phyloP scores from a whole-genome alignment of 2,888 invertebrate species.

The Phengaris alcon region DNA sequence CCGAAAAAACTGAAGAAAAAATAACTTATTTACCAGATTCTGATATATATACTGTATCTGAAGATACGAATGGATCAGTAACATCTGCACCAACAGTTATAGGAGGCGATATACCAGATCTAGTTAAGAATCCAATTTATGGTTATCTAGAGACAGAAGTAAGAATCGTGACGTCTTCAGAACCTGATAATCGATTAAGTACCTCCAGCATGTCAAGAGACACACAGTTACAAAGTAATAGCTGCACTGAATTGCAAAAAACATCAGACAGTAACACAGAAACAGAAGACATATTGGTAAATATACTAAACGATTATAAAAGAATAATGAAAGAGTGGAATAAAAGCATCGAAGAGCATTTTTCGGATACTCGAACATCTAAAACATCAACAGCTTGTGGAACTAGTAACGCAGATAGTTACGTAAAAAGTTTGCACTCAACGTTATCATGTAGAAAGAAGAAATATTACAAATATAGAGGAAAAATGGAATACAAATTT shows the following conservation, averaged over 20 bases:
- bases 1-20: constrained; percentile 65
- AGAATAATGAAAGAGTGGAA: constrained; percentile 76
- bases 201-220: constrained; percentile 58
- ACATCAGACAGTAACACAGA: constrained; percentile 57
- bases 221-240: constrained; percentile 65
- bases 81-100: constrained; percentile 61
- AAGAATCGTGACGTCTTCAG: constrained; percentile 49
- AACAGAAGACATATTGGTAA: constrained; percentile 53
- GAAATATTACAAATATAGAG: constrained; percentile 52
- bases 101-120: constrained; percentile 55
- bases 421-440: constrained; percentile 62
- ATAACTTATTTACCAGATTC: constrained; percentile 70
- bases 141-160: constrained; percentile 62
- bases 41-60: constrained; percentile 65
- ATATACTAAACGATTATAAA: constrained; percentile 68
- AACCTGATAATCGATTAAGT: constrained; percentile 48
- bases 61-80: constrained; percentile 61
- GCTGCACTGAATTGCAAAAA: constrained; percentile 66
- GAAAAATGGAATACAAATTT: constrained; percentile 55
- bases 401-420: constrained; percentile 58
- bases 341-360: constrained; percentile 64
- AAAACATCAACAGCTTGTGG: constrained; percentile 51
- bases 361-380: constrained; percentile 55
- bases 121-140: constrained; percentile 67
- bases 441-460: constrained; percentile 60